phyloP scores from a whole-genome alignment of 92 coral and sea anemone species.

The Galaxea fascicularis region DNA sequence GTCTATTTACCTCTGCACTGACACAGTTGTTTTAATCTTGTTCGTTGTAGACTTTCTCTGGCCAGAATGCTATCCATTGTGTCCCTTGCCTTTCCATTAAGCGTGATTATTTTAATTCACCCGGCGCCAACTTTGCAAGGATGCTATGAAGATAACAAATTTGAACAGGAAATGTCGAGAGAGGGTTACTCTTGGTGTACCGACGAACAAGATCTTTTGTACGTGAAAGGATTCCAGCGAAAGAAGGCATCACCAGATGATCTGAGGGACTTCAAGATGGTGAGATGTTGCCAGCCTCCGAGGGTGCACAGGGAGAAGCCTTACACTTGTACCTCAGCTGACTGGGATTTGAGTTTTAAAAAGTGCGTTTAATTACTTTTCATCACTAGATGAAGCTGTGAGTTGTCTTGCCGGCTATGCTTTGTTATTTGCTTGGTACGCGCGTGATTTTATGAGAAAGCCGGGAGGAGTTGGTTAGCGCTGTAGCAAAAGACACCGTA shows the following conservation, averaged over 20 bases:
- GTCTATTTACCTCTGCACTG: too few species aligned
- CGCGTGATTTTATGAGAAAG: too few species aligned
- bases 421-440: not conserved
- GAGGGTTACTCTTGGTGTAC: conserved; percentile 26
- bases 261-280: conserved; percentile 16
- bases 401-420: not conserved
- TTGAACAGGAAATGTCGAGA: not conserved
- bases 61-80: not conserved
- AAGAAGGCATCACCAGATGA: conserved; percentile 2
- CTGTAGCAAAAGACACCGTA: too few species aligned
- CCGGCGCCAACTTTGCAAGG: not conserved
- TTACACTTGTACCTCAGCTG: conserved; percentile 21
- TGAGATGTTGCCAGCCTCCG: conserved; percentile 28
- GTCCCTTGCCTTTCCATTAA: not conserved
- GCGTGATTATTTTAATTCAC: not conserved
- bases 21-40: too few species aligned
- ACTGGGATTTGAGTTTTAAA: conserved; percentile 40
- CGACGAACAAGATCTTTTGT: not conserved
- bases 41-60: not conserved
- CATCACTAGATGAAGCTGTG: too few species aligned
- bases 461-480: too few species aligned
- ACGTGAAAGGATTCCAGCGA: conserved; percentile 13
- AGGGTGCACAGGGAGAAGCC: not conserved
- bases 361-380: conserved; percentile 1
- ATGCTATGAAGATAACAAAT: not conserved